Evolutionary conservation across 1,140 invertebrate species (phyloP).

Genomic region (Lanistes nyassanus): DNA sequence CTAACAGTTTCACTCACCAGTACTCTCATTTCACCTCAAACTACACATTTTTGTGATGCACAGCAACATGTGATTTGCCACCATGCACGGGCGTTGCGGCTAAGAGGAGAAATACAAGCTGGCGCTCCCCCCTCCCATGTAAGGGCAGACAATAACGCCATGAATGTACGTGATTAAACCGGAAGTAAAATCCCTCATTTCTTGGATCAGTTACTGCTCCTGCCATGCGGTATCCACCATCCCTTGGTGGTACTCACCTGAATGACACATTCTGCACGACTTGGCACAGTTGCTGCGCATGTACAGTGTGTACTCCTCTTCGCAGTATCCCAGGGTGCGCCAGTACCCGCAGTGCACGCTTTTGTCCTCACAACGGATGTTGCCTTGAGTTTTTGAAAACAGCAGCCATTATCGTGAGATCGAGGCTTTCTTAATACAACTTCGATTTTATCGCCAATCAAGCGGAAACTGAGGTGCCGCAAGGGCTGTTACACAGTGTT

Average conservation of each 20-base stretch:
- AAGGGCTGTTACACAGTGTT: too few species aligned
- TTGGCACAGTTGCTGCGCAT: slow-evolving; percentile 24
- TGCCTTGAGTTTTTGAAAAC: too few species aligned
- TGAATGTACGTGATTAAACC: neutral
- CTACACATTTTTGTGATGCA: neutral
- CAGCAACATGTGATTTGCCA: neutral
- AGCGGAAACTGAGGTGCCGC: too few species aligned
- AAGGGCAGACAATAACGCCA: neutral
- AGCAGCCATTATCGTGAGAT: too few species aligned
- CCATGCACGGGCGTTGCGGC: neutral
- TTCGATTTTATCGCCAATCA: too few species aligned
- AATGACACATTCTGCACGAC: slow-evolving; percentile 7
- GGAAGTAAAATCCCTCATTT: neutral
- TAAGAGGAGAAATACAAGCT: neutral
- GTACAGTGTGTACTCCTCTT: slow-evolving; percentile 1
- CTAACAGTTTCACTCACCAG: neutral
- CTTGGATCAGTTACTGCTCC: neutral
- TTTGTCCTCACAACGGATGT: slow-evolving; percentile 3
- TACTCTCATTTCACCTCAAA: neutral
- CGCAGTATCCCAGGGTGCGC: slow-evolving; percentile 6
- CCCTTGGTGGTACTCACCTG: neutral
- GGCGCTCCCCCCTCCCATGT: neutral
- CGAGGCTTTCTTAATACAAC: too few species aligned
- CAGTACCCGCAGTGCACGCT: slow-evolving; percentile 8
- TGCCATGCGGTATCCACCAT: too few species aligned